These are phyloP conservation scores for Scleropages formosus DNA, from an alignment of 2,797 vertebrate genomes.

Conservation along the genomic window DNA sequence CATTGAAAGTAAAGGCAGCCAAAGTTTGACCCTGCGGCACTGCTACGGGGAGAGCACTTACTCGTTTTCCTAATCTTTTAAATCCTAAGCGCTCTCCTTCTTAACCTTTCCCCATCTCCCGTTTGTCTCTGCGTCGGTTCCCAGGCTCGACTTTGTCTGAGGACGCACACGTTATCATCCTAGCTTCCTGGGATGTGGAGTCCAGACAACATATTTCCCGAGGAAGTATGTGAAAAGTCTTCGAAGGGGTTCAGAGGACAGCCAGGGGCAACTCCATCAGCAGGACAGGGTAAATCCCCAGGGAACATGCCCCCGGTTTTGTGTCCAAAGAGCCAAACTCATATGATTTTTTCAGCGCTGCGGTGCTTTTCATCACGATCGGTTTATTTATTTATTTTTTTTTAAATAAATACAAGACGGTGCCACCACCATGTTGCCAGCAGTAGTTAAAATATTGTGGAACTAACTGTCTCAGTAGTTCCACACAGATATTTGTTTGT, in stretches of 20 bases:
- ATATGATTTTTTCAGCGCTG: background rate
- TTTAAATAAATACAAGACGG: too few relatives aligned
- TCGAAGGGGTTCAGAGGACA: conserved; percentile 26
- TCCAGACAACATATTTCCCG: conserved; percentile 55
- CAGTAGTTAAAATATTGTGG: conserved; percentile 2
- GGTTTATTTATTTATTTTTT: too few relatives aligned
- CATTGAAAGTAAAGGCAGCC: too few relatives aligned
- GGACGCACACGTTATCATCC: conserved; percentile 40
- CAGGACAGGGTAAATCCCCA: conserved; percentile 23
- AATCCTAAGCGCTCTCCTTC: background rate
- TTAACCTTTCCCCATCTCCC: conserved; percentile 3
- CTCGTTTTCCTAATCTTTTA: background rate
- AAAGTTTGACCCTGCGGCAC: too few relatives aligned
- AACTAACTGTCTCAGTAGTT: background rate
- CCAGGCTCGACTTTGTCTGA: too few relatives aligned
- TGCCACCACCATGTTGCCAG: background rate
- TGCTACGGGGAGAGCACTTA: too few relatives aligned
- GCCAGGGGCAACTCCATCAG: conserved; percentile 4
- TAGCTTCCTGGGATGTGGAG: conserved; percentile 45
- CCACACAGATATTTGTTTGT: conserved; percentile 8
- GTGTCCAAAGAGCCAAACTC: background rate
- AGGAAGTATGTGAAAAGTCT: conserved; percentile 51
- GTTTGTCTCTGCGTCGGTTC: background rate
- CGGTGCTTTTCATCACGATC: too few relatives aligned
- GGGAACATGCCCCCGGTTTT: conserved; percentile 9